These are phyloP conservation scores for Clitarchus hookeri DNA, from an alignment of 2,888 invertebrate genomes.

Conservation along the genomic window DNA sequence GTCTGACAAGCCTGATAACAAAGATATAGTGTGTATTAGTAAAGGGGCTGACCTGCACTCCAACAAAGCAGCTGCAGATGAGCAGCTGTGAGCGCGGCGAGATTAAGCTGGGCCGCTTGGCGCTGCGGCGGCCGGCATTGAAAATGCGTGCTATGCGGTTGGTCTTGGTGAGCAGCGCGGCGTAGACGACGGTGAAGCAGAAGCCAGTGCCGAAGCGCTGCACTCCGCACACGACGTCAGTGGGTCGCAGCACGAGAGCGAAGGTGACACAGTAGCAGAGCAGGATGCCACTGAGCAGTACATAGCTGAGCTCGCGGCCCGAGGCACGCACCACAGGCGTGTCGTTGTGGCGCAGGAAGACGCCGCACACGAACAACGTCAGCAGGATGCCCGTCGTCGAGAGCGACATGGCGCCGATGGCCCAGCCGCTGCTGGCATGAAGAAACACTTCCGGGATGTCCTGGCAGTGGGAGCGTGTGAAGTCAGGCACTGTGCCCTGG, in stretches of 20 bases:
- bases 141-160: constrained; percentile 96
- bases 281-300: too few relatives aligned
- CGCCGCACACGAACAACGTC: too few relatives aligned
- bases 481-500: constrained; percentile 78
- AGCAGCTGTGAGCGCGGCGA: constrained; percentile 56
- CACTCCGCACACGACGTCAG: too few relatives aligned
- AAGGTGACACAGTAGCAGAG: too few relatives aligned
- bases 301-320: too few relatives aligned
- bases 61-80: constrained; percentile 85
- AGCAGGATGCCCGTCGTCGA: constrained; percentile 77
- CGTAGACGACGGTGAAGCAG: too few relatives aligned
- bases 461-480: constrained; percentile 71
- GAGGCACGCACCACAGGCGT: too few relatives aligned
- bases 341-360: too few relatives aligned
- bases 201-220: too few relatives aligned
- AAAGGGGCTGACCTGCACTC: constrained; percentile 72
- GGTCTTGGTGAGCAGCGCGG: constrained; percentile 56
- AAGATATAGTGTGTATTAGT: too few relatives aligned
- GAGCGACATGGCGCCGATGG: constrained; percentile 58
- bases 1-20: too few relatives aligned
- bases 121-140: constrained; percentile 94
- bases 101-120: constrained; percentile 92
- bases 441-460: constrained; percentile 51
- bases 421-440: constrained; percentile 78
- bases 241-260: too few relatives aligned